These are phyloP conservation scores for Tetragnatha montana DNA, from an alignment of 2,888 invertebrate species.

Conservation along the genomic window DNA sequence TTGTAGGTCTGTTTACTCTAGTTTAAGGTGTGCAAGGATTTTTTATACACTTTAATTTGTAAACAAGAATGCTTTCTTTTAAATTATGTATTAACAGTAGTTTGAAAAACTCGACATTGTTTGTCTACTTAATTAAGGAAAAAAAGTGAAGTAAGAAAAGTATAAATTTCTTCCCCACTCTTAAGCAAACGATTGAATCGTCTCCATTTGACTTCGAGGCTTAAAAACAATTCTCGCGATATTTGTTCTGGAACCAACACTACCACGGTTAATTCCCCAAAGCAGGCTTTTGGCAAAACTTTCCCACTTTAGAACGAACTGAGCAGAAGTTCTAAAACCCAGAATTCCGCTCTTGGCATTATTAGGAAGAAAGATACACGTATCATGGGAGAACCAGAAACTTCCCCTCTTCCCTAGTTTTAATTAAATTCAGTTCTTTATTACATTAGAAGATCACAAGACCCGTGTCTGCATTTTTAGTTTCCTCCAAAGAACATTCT, in stretches of 20 bases:
- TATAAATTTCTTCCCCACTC: too few species aligned
- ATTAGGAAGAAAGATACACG: conserved; percentile 32
- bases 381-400: conserved; percentile 16
- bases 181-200: not conserved
- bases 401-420: conserved; percentile 16
- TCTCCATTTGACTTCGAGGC: not conserved
- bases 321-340: not conserved
- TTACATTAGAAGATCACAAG: conserved; percentile 52
- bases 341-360: not conserved
- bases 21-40: too few species aligned
- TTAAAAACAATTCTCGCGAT: not conserved
- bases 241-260: not conserved
- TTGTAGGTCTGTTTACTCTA: too few species aligned
- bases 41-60: too few species aligned
- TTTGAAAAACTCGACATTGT: too few species aligned
- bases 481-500: conserved; percentile 8
- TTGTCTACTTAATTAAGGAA: too few species aligned
- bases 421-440: conserved; percentile 58
- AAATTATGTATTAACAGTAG: too few species aligned
- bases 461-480: conserved; percentile 34
- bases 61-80: too few species aligned
- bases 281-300: not conserved
- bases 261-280: not conserved
- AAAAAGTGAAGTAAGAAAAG: too few species aligned
- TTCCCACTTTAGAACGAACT: not conserved